Evolutionary conservation across 2,113 vertebrate species (phyloP), one percentile per base, ranked within the genome.

Genomic region (Ia io): DNA sequence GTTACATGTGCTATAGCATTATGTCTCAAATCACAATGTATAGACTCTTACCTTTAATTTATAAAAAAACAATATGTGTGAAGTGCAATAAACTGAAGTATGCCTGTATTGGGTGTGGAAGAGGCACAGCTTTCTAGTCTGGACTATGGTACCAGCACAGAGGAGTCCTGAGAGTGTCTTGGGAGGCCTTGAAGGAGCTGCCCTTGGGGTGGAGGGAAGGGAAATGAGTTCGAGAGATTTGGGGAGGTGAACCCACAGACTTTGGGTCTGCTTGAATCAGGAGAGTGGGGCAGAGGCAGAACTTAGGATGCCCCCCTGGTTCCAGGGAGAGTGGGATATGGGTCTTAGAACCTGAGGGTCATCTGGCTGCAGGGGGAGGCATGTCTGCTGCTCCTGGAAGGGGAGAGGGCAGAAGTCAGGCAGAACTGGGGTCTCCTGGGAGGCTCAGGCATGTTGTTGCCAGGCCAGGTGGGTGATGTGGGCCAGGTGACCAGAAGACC

Each of bases 81-180:
- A 30, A 28, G 73, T 16, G 10, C 37, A 42, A 0, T 63, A 61
- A 42, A 82, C 10, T 30, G 16, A 61, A 16, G 37, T 42, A 6
- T 40, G 53, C 53, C 53, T 82, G 14, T 61, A 9, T 17, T 42
- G 51, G 3, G 30, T 22, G 51, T 16, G 20, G 37, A 40, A 30
- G 85, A 59, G 70, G 14, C 56, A 32, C 28, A 53, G 80, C 35
- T 71, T 25, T 10, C 51, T 44, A 8, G 3, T 0, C 16, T 53
- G 22, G 69, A 23, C 22, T 69, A 7, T 0, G 28, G 70, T 59
- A 28, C 20, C 0, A 0, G 59, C 7, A 53, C 35, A n/a, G 12
- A 74, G 59, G 47, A 23, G 56, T n/a, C 35, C 5, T 2, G 59
- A 85, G 47, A 35, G 30, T 12, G 44, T 35, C 71, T 56, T 6